phyloP scores from a whole-genome alignment of 2,113 vertebrate genomes.

The Lepidothrix coronata region DNA sequence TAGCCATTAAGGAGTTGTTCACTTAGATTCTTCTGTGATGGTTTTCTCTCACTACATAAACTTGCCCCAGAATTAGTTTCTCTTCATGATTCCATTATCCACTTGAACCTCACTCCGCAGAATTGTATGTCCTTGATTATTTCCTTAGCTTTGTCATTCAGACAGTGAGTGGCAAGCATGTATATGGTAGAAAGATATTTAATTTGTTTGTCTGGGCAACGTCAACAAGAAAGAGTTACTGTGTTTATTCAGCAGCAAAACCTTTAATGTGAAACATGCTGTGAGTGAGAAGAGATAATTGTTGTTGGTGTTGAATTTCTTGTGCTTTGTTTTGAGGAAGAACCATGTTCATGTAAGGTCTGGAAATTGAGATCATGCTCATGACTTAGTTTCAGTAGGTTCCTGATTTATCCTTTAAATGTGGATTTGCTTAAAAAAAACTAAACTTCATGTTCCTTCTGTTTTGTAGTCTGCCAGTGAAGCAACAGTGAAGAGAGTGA shows the following conservation, averaged over 20 bases:
- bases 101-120: not conserved
- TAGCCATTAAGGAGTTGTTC: not conserved
- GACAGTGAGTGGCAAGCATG: not conserved
- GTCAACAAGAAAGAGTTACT: not conserved
- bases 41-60: not conserved
- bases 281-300: not conserved
- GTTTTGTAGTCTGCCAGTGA: constrained; percentile 79
- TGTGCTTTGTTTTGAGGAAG: not conserved
- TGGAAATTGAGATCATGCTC: not conserved
- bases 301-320: not conserved
- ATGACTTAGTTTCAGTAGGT: not conserved
- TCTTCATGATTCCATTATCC: not conserved
- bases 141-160: not conserved
- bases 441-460: not conserved
- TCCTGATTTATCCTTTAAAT: not conserved
- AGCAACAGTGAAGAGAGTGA: constrained; percentile 83
- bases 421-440: not conserved
- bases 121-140: not conserved
- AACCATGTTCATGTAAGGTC: not conserved
- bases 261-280: not conserved
- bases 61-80: not conserved
- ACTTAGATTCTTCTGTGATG: not conserved
- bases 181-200: not conserved
- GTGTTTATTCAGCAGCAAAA: not conserved
- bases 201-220: not conserved